Evolutionary conservation across 2,797 vertebrate genomes (phyloP).

Genomic region (Sebastes nivosus): DNA sequence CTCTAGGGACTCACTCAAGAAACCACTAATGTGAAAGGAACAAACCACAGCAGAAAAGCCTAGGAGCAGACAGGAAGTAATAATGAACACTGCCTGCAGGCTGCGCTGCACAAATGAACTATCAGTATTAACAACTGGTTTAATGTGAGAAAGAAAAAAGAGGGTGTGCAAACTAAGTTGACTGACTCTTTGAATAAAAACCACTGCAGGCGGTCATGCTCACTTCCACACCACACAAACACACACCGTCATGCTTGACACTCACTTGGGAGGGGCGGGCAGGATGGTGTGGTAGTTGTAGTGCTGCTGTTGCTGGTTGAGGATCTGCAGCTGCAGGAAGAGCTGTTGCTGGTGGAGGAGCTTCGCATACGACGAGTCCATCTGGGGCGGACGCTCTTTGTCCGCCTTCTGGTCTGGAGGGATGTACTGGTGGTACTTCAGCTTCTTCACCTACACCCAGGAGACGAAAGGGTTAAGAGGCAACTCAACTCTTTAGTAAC

Average conservation of each 20-base stretch:
- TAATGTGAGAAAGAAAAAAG: background rate
- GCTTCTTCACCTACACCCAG: conserved; percentile 88
- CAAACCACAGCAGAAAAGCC: background rate
- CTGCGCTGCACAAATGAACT: conserved; percentile 1
- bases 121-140: background rate
- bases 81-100: conserved; percentile 1
- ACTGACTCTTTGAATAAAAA: background rate
- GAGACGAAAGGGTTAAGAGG: background rate
- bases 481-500: background rate
- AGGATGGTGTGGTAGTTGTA: conserved; percentile 98
- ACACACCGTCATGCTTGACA: background rate
- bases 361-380: conserved; percentile 96
- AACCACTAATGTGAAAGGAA: background rate
- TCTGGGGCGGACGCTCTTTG: conserved; percentile 90
- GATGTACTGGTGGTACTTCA: conserved; percentile 98
- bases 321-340: conserved; percentile 96
- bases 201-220: background rate
- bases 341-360: conserved; percentile 97
- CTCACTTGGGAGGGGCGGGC: conserved; percentile 94
- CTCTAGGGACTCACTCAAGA: background rate
- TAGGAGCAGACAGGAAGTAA: background rate
- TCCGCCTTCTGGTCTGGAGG: conserved; percentile 97
- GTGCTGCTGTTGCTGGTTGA: conserved; percentile 98
- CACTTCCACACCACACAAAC: background rate
- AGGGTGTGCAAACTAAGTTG: background rate